A percentile compares a stretch with the other conserved stretches of the same genome.
Conservation (phyloP, 53 echinoderm and acorn worm genomes). For the Antedon mediterranea region DNA sequence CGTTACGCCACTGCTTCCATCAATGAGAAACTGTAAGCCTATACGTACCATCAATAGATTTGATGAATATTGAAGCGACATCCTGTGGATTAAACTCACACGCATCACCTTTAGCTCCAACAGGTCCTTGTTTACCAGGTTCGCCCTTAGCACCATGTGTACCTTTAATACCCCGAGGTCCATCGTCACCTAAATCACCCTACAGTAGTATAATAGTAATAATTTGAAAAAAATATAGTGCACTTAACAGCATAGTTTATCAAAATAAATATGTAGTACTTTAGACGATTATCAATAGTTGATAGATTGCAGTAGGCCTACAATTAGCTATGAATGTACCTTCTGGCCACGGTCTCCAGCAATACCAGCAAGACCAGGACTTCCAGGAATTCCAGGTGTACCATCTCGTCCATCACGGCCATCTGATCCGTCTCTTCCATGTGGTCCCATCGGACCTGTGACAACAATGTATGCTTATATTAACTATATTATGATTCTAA, state of each 20-base stretch:
- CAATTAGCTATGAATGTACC: too few relatives aligned
- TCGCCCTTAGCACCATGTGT: not conserved
- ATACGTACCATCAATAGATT: too few relatives aligned
- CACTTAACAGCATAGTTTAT: too few relatives aligned
- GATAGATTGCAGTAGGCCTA: too few relatives aligned
- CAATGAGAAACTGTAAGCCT: too few relatives aligned
- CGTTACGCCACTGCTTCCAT: too few relatives aligned
- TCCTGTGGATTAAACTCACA: not conserved
- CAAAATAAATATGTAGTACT: too few relatives aligned
- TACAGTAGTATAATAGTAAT: not conserved
- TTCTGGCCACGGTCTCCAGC: not conserved
- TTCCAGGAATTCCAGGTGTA: conserved; percentile 13
- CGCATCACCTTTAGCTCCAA: conserved; percentile 3
- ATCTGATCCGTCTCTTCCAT: not conserved
- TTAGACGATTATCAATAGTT: too few relatives aligned
- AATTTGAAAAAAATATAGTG: too few relatives aligned
- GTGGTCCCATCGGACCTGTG: not conserved
- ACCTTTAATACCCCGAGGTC: not conserved
- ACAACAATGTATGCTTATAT: too few relatives aligned
- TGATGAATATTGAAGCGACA: not conserved
- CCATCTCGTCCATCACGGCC: conserved; percentile 26
- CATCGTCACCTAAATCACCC: not conserved
- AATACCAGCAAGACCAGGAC: not conserved
- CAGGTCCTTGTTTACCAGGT: not conserved
- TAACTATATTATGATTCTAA: too few relatives aligned